Base-by-base conservation (phyloP, 1,140 invertebrate genomes). In the Dreissena polymorpha region DNA sequence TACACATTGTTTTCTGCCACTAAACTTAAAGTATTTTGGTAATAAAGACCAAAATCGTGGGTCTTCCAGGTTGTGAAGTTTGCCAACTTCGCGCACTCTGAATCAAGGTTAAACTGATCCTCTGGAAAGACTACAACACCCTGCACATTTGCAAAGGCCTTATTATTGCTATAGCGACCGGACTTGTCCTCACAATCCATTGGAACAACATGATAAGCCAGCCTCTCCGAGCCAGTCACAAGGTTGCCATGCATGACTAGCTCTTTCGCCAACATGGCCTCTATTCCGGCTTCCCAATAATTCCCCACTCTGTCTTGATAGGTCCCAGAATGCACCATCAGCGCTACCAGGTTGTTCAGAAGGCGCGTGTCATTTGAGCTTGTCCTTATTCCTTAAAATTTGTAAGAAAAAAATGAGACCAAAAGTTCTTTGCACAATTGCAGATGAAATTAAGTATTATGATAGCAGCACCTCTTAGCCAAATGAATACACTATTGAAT, bases 41-140 rank as follows among this genome's bases (percentile, higher is more conserved):
- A 78, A 70, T 91, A 92, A 3, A 92, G 53, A 5, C 91, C 91
- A 78, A 68, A 91, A 57, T 91, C 86, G 10, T 68, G 74, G 51
- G 85, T 88, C 67, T 87, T 89, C 86, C 87, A 92, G 10, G 86
- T 49, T 3, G 80, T 75, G 64, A 89, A 88, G 18, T 86, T 86
- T 29, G 86, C 57, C 60, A 85, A 84, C 72, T 79, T 82, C 10
- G 76, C 27, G 75, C 87, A 88, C 1, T 70, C 74, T 18, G 57
- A 18, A 21, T 70, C 64, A n/a, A 86, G 63, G 13, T 53, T 60
- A 0, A 68, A 51, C 27, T 14, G 27, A 64, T 90, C 90, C 7
- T 25, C 39, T 0, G 85, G 79, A 5, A 91, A 82, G 0, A 90
- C 21, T 8, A 25, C 77, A 0, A 88, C 80, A 0, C 89, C 88